These are phyloP conservation scores for Vandiemenella viatica DNA, from an alignment of 2,888 invertebrate genomes.

Conservation along the genomic window DNA sequence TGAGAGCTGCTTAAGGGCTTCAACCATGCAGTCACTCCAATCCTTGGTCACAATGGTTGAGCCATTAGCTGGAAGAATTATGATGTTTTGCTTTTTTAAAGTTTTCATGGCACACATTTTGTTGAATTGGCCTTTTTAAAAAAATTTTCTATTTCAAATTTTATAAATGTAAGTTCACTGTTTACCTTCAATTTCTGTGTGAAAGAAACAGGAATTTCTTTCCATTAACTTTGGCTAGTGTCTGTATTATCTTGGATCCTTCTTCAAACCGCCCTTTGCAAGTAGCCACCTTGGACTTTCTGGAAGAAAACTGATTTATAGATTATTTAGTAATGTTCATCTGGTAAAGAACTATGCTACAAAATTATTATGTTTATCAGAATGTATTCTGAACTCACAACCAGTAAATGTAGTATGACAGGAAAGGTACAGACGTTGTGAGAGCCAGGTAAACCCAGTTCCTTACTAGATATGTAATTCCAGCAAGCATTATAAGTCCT, in stretches of 20 bases:
- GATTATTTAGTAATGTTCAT: not conserved
- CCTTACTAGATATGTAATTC: constrained; percentile 67
- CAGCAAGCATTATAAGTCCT: constrained; percentile 67
- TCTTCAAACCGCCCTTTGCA: constrained; percentile 68
- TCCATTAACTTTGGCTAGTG: constrained; percentile 61
- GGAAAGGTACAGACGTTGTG: constrained; percentile 72
- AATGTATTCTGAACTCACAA: constrained; percentile 31
- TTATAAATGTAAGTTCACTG: too few relatives aligned
- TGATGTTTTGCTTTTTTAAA: too few relatives aligned
- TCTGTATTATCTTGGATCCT: constrained; percentile 61
- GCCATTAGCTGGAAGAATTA: too few relatives aligned
- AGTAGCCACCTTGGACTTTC: constrained; percentile 88
- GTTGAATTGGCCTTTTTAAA: too few relatives aligned
- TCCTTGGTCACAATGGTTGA: too few relatives aligned
- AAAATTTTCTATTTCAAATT: too few relatives aligned
- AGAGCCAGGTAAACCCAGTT: constrained; percentile 72
- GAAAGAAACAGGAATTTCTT: constrained; percentile 56
- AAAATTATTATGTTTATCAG: not conserved
- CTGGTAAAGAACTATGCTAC: not conserved
- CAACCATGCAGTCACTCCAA: too few relatives aligned
- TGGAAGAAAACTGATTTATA: constrained; percentile 48
- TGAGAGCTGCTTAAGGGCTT: too few relatives aligned
- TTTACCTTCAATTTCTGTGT: constrained; percentile 43
- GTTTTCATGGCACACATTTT: too few relatives aligned
- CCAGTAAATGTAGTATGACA: constrained; percentile 70